These are phyloP conservation scores for Paramormyrops kingsleyae DNA, from an alignment of 2,113 vertebrate species.

Conservation along the genomic window DNA sequence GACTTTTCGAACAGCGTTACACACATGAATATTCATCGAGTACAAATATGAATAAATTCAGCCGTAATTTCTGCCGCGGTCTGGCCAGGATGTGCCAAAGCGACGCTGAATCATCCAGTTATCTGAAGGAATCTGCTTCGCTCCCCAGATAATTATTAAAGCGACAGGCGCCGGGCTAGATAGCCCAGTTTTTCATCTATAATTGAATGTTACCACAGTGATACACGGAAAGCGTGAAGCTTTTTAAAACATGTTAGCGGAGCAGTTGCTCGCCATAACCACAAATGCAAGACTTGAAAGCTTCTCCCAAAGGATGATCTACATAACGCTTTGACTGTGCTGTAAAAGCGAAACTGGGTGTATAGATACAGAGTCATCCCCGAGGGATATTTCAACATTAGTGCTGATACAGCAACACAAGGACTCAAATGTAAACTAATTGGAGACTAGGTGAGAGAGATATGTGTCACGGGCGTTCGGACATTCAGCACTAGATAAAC, in stretches of 20 bases:
- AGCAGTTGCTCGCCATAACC: background rate
- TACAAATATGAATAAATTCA: slow-evolving; percentile 34
- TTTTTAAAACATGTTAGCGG: background rate
- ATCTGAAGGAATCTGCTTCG: slow-evolving; percentile 28
- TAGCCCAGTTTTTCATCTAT: background rate
- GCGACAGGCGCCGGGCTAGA: background rate
- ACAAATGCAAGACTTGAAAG: background rate
- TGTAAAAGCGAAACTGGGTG: background rate
- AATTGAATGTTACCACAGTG: background rate
- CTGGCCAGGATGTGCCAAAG: slow-evolving; percentile 34
- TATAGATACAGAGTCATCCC: background rate
- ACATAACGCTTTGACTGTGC: background rate
- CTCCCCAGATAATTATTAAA: background rate
- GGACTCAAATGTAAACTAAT: background rate
- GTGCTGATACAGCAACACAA: background rate
- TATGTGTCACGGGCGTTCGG: background rate
- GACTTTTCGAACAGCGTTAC: slow-evolving; percentile 37
- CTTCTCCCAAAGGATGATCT: background rate
- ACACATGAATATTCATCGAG: slow-evolving; percentile 44
- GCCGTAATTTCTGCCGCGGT: slow-evolving; percentile 12
- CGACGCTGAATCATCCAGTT: slow-evolving; percentile 40
- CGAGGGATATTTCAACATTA: background rate
- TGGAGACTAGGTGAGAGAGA: background rate
- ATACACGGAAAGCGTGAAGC: background rate
- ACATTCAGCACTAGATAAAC: background rate